Evolutionary conservation across 2,888 invertebrate species (phyloP), one percentile per base, ranked within the genome.

Genomic region (Rhamphomyia laevipes): DNA sequence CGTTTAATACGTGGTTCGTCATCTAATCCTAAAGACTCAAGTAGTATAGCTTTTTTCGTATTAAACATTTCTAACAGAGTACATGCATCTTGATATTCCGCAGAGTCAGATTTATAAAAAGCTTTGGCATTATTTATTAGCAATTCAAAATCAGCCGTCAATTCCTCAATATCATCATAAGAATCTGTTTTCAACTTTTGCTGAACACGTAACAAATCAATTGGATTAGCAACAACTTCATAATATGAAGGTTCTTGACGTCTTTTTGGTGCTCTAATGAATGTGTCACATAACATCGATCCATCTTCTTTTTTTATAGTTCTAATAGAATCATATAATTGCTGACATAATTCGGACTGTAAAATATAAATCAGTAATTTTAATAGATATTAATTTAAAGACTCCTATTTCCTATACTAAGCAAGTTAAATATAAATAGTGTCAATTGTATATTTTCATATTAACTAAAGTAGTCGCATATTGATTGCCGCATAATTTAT

Each of bases 101-200:
- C 76, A 0, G 86, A 80, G 46, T 82, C 86, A 15, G 82, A 77
- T 74, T 93, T 94, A 67, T 96, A 96, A 73, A 93, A 97, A 10
- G 89, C 85, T 68, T 93, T 93, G 0, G 96, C 92, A 74, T 99
- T 99, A 59, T 82, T 88, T 27, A 95, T 85, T 61, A 99, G 77
- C 33, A 95, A 75, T 62, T 93, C 89, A 57, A 99, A 81, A 66
- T 99, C 97, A 10, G 80, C 77, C 37, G 90, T 82, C 53, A 99
- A 74, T 63, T 94, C 92, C 30, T 94, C 93, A 57, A 96, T 78
- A 64, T 93, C 92, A 57, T 88, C 86, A 68, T 99, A 99, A 48
- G 95, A 94, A 59, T 97, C 96, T 0, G 91, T 94, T 77, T 94
- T 95, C 11, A 97, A 72, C 68, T 96, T 97, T 64, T 95, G 95